phyloP scores from a whole-genome alignment of 2,797 vertebrate genomes.

The Eulemur rubriventer region DNA sequence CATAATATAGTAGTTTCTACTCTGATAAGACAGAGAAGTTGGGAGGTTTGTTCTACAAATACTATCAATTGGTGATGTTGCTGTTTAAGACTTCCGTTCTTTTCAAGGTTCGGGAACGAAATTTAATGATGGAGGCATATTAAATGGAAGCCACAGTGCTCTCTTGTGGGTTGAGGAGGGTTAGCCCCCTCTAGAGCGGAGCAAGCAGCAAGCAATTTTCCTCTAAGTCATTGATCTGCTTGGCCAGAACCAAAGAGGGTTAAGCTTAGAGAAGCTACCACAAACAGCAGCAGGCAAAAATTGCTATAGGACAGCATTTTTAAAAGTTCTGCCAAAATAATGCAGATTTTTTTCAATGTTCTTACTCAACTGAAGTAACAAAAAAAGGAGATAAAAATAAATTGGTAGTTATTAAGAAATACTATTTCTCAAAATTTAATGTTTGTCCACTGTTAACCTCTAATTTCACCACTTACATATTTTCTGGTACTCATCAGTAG shows the following conservation, averaged over 20 bases:
- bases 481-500: background rate
- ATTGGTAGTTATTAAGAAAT: slow-evolving; percentile 12
- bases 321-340: background rate
- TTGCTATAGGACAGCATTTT: background rate
- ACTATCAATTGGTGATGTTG: background rate
- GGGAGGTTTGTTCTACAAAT: background rate
- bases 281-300: background rate
- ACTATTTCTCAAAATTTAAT: background rate
- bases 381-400: background rate
- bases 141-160: background rate
- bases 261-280: background rate
- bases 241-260: background rate
- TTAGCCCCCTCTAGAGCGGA: background rate
- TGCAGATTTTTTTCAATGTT: background rate
- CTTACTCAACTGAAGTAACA: background rate
- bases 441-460: background rate
- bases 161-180: background rate
- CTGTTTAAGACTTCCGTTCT: background rate
- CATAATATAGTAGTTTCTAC: background rate
- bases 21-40: background rate
- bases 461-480: background rate
- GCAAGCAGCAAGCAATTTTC: background rate
- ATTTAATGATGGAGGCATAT: background rate
- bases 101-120: background rate
- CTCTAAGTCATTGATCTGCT: background rate